Percentiles rank a stretch among this genome's conserved stretches.
Conservation (phyloP, 2,888 invertebrate species). For the Actias luna region DNA sequence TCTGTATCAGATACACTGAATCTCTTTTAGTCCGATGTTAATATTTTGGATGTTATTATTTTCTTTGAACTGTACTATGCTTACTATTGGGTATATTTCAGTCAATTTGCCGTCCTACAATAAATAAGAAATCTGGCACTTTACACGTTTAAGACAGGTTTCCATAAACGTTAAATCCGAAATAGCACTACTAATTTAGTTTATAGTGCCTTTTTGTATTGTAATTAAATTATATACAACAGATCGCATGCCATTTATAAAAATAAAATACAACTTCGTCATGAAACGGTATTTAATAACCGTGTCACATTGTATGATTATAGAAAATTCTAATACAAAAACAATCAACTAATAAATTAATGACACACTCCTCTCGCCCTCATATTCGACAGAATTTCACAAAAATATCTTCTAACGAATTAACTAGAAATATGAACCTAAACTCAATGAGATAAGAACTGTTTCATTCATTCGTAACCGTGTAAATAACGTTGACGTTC, state of each 20-base stretch:
- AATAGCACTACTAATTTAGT: not conserved
- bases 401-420: conserved; percentile 13
- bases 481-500: conserved; percentile 15
- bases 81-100: too few species aligned
- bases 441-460: conserved; percentile 8
- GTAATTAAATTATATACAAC: not conserved
- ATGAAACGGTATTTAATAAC: not conserved
- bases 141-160: too few species aligned
- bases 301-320: conserved; percentile 1
- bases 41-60: too few species aligned
- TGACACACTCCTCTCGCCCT: conserved; percentile 45
- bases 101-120: too few species aligned
- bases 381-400: conserved; percentile 16
- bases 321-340: conserved; percentile 26
- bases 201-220: not conserved
- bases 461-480: not conserved
- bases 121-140: too few species aligned
- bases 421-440: conserved; percentile 22
- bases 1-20: too few species aligned
- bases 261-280: not conserved
- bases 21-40: too few species aligned
- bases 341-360: conserved; percentile 57
- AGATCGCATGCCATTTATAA: not conserved
- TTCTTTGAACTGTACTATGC: too few species aligned
- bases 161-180: too few species aligned